A percentile compares a stretch with the other conserved stretches of the same genome.
Evolutionary conservation across 2,888 invertebrate genomes (phyloP).

Genomic region (Dynastes tityus): DNA sequence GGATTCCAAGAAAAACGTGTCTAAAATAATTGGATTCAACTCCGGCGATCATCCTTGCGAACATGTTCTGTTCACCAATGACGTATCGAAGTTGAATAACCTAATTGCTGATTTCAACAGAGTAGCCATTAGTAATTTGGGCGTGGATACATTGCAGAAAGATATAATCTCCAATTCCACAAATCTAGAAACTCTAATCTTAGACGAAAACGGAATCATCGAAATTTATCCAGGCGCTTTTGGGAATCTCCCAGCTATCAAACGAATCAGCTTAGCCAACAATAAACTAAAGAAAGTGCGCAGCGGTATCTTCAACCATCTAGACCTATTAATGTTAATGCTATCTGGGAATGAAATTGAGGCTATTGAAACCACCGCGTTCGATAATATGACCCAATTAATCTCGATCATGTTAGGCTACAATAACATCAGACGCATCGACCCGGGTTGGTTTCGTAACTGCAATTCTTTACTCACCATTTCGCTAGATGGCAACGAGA

Average conservation of each 20-base stretch:
- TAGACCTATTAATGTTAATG: slow-evolving; percentile 34
- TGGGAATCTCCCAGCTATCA: slow-evolving; percentile 32
- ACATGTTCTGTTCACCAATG: slow-evolving; percentile 17
- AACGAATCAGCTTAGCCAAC: slow-evolving; percentile 35
- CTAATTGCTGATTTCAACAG: slow-evolving; percentile 29
- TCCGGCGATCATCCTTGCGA: slow-evolving; percentile 37
- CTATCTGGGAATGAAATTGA: slow-evolving; percentile 38
- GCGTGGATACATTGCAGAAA: slow-evolving; percentile 15
- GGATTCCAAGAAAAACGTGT: not conserved
- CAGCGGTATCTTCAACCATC: slow-evolving; percentile 35
- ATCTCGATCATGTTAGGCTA: slow-evolving; percentile 42
- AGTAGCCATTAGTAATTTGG: slow-evolving; percentile 29
- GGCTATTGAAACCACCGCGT: slow-evolving; percentile 26
- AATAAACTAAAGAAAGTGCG: slow-evolving; percentile 37
- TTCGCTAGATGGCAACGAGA: slow-evolving; percentile 45
- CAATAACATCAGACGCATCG: slow-evolving; percentile 43
- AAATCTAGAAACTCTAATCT: slow-evolving; percentile 29
- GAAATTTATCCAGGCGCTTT: slow-evolving; percentile 41
- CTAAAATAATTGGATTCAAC: slow-evolving; percentile 33
- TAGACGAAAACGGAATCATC: slow-evolving; percentile 35
- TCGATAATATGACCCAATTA: slow-evolving; percentile 45
- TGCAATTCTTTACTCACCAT: slow-evolving; percentile 38
- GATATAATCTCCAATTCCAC: not conserved
- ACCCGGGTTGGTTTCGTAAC: slow-evolving; percentile 39
- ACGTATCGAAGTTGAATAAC: slow-evolving; percentile 16